Base-by-base conservation (phyloP, 92 coral and sea anemone species). In the Hydrozoanthus gracilis region DNA sequence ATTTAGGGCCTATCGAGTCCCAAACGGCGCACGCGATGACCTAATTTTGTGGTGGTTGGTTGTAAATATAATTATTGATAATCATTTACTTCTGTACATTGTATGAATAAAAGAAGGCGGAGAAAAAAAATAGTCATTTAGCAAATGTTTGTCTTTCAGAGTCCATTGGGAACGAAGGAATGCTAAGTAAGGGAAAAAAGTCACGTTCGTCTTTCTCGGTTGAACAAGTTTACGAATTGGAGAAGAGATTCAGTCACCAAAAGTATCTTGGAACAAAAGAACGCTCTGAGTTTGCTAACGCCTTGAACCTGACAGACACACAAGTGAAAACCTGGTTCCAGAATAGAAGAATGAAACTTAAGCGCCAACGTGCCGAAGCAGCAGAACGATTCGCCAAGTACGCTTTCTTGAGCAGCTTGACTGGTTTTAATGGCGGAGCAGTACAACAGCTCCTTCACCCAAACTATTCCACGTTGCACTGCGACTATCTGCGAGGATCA, bases 311-410 rank as follows among this genome's bases (percentile, higher is more conserved):
- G 9, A 90, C 89, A 13, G 92, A 90, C 9, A 90, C 92, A 4
- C 92, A 90, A 87, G 88, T 90, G 15, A 90, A 90, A 47, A 90
- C 90, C 8, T 90, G 92, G 92, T 90, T 90, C 75, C 92, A 90
- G 69, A 90, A 90, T 58, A 90, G 92, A 90, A 83, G 92, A 69
- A 90, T 90, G 92, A 90, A 90, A 65, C 80, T 86, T n/a, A 90
- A 90, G 51, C 69, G 92, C 18, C 75, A 90, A 67, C 49, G 85
- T 4, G 85, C 85, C 64, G 87, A 83, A 49, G 87, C 87, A 44
- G 87, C 87, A 0, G 79, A 83, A 16, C 87, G 87, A 2, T 73
- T 83, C 13, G 87, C 87, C 15, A 83, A 83, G 44, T 83, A 70
- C 87, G 87, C 87, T 27, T 70, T 83, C 44, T 52, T 83, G 47